phyloP scores from a whole-genome alignment of 2,888 invertebrate genomes.

The Sepiola atlantica region DNA sequence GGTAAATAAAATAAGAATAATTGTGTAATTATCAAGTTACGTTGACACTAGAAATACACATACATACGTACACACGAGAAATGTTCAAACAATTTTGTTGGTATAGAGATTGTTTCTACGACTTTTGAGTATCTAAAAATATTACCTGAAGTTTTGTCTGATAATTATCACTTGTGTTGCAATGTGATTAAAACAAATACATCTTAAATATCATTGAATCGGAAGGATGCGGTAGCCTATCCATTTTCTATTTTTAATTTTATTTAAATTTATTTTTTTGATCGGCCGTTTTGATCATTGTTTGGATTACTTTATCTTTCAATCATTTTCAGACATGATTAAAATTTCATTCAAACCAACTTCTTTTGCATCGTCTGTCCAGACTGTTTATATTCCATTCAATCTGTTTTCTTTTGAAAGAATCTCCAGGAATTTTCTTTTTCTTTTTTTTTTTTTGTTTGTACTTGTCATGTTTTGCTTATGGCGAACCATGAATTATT shows the following conservation, averaged over 20 bases:
- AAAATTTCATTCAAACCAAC: neutral
- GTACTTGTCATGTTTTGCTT: neutral
- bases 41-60: too few relatives aligned
- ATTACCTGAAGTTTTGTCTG: neutral
- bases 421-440: neutral
- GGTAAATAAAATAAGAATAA: too few relatives aligned
- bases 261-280: neutral
- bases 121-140: too few relatives aligned
- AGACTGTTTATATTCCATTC: neutral
- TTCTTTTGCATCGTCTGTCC: neutral
- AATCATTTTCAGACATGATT: neutral
- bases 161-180: neutral
- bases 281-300: neutral
- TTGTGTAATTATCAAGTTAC: too few relatives aligned
- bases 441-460: neutral
- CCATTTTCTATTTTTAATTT: too few relatives aligned
- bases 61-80: too few relatives aligned
- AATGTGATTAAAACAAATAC: neutral
- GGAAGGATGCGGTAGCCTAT: neutral
- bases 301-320: neutral
- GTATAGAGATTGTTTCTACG: too few relatives aligned
- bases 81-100: too few relatives aligned
- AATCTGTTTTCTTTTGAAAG: neutral
- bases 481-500: neutral
- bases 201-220: neutral